A percentile compares a stretch with the other conserved stretches of the same genome.
phyloP scores from a whole-genome alignment of 2,888 invertebrate species.

The Nowickia ferox region DNA sequence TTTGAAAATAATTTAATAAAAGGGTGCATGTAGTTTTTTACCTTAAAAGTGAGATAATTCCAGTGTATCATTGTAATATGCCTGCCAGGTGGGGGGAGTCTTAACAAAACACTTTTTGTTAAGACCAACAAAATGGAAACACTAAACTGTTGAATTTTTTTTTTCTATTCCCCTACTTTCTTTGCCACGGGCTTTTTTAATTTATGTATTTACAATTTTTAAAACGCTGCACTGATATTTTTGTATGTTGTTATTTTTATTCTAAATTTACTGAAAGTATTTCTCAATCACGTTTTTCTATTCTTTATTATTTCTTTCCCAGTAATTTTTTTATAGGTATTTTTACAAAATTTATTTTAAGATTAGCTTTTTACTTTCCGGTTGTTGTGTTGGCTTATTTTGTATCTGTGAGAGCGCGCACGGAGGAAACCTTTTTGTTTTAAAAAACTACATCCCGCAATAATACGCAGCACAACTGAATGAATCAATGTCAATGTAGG shows the following conservation, averaged over 20 bases:
- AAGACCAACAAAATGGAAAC: too few relatives aligned
- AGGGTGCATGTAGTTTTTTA: not conserved
- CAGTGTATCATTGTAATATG: constrained; percentile 32
- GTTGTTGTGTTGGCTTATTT: constrained; percentile 7
- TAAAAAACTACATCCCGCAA: constrained; percentile 32
- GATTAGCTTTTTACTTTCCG: constrained; percentile 5
- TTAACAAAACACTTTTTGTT: not conserved
- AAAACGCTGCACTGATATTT: not conserved
- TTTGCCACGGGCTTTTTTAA: not conserved
- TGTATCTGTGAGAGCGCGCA: constrained; percentile 22
- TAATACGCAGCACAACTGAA: constrained; percentile 17
- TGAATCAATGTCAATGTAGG: constrained; percentile 47
- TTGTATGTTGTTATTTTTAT: not conserved
- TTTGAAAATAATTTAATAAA: not conserved
- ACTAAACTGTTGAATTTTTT: too few relatives aligned
- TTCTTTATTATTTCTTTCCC: not conserved
- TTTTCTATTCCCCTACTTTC: not conserved
- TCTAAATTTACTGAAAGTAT: too few relatives aligned
- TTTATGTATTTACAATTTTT: not conserved
- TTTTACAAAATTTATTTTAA: constrained; percentile 25
- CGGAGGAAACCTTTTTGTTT: not conserved
- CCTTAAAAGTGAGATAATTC: constrained; percentile 55
- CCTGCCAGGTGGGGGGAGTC: not conserved
- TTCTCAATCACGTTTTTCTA: not conserved
- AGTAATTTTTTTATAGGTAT: not conserved